phyloP scores from a whole-genome alignment of 2,797 vertebrate species.

The Limosa lapponica region DNA sequence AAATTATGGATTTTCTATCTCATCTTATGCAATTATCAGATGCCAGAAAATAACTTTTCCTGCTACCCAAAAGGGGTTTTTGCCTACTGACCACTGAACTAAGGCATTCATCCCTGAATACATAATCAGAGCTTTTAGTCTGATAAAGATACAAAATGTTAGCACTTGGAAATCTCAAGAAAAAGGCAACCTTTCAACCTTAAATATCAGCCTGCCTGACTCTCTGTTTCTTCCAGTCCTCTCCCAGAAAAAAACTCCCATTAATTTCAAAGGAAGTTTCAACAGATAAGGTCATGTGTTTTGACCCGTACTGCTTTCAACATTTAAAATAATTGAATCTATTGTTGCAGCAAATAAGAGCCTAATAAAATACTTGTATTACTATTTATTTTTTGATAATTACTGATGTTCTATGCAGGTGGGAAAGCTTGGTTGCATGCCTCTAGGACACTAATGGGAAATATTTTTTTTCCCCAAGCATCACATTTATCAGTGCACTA shows the following conservation, averaged over 20 bases:
- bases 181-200: neutral
- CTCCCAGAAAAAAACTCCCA: neutral
- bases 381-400: constrained; percentile 36
- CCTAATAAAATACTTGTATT: constrained; percentile 10
- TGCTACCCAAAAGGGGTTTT: neutral
- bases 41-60: neutral
- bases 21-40: neutral
- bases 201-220: neutral
- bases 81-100: neutral
- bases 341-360: constrained; percentile 10
- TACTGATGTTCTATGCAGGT: constrained; percentile 18
- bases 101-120: neutral
- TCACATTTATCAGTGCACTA: constrained; percentile 35
- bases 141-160: neutral
- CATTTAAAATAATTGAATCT: constrained; percentile 42
- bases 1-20: neutral
- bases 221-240: neutral
- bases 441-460: constrained; percentile 33
- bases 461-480: neutral
- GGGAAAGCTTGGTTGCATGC: neutral
- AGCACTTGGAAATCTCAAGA: neutral
- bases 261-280: constrained; percentile 11
- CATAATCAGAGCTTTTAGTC: neutral
- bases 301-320: neutral
- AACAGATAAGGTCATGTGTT: neutral